Evolutionary conservation across 1,140 invertebrate species (phyloP), one percentile per base, ranked within the genome.

Genomic region (Anthonomus grandis): DNA sequence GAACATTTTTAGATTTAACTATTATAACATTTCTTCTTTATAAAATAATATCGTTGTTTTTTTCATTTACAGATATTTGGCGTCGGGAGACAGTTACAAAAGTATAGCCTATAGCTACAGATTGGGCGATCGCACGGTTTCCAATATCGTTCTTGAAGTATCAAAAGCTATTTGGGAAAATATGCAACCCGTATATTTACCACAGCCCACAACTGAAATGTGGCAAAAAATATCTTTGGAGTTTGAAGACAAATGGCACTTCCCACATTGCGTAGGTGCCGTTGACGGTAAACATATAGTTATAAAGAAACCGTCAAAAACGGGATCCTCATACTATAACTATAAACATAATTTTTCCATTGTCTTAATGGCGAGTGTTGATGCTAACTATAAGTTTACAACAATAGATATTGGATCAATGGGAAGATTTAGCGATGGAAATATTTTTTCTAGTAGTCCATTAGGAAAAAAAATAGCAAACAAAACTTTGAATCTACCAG

Each of bases 361-460:
- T 39, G 74, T 79, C 25, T 60, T 79, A 18, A n/a, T n/a, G n/a
- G n/a, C n/a, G n/a, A n/a, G n/a, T n/a, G 75, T 74, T 12, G 74
- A 22, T 15, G 17, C 75, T 75, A 63, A 72, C 31, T 75, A 72
- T 57, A 70, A 63, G 51, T 76, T 77, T 53, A 63, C 68, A 38
- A 59, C 61, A 48, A 60, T 77, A 27, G 75, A 76, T 64, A 65
- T 79, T 27, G 75, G 76, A 17, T 65, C 67, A 15, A 69, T 67
- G 57, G 76, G 75, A 34, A 70, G 66, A 56, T 62, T 70, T 50
- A 67, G 70, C 59, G 73, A 78, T 64, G 67, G 34, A 42, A 58
- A 18, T 48, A 45, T 51, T 44, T 45, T 45, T 21, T 19, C 17
- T 8, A 50, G 12, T 17, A 50, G 47, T 21, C 6, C n/a, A 54